Evolutionary conservation across 2,888 invertebrate genomes (phyloP).

Genomic region (Fabriciana adippe): DNA sequence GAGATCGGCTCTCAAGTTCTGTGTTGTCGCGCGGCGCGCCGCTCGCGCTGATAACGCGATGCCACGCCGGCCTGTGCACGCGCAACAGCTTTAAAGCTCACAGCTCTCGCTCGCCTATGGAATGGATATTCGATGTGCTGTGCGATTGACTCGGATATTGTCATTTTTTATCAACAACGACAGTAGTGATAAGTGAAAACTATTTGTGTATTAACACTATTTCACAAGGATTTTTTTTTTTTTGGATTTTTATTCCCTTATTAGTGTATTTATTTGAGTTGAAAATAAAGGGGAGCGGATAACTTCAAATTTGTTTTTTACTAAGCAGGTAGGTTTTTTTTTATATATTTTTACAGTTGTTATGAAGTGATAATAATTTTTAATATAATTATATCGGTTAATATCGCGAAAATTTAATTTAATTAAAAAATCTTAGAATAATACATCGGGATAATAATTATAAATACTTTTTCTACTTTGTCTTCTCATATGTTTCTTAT

Average conservation of each 20-base stretch:
- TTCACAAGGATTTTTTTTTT: constrained; percentile 43
- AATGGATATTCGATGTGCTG: constrained; percentile 72
- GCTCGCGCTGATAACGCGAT: constrained; percentile 81
- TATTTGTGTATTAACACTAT: constrained; percentile 54
- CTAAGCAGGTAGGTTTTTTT: constrained; percentile 51
- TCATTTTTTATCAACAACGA: constrained; percentile 52
- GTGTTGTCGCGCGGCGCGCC: constrained; percentile 79
- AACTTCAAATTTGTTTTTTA: constrained; percentile 46
- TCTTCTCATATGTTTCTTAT: no score
- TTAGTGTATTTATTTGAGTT: constrained; percentile 41
- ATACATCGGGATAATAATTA: no score
- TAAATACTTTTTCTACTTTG: no score
- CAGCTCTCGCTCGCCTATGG: constrained; percentile 52
- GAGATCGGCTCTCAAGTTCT: constrained; percentile 81
- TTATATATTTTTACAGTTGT: constrained; percentile 15
- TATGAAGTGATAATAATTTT: constrained; percentile 26
- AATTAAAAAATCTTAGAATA: no score
- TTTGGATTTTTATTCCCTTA: constrained; percentile 28
- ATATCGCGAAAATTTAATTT: no score
- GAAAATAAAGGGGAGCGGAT: constrained; percentile 46
- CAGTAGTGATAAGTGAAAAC: constrained; percentile 60
- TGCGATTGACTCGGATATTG: constrained; percentile 55
- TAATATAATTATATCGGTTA: background rate
- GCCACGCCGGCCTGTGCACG: constrained; percentile 76
- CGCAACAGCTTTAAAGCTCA: constrained; percentile 73